Conservation (phyloP, 2,113 vertebrate species). For the Halcyon senegalensis region DNA sequence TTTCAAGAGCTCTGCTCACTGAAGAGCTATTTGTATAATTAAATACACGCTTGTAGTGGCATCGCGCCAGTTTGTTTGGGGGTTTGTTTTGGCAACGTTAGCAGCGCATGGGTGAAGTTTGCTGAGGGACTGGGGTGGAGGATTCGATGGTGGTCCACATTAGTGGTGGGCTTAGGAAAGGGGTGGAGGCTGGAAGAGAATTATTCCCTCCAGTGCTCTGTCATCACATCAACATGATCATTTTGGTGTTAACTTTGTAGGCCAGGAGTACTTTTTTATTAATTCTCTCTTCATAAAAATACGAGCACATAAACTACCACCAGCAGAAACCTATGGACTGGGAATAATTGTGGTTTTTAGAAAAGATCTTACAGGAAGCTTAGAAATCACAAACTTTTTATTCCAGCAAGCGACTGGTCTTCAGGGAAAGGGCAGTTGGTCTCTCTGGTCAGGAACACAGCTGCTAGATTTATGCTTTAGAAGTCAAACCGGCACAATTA, state of each 20-base stretch:
- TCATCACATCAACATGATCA: not conserved
- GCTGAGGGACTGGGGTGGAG: not conserved
- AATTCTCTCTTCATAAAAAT: not conserved
- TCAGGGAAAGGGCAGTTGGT: not conserved
- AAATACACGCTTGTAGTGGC: not conserved
- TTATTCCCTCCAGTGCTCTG: not conserved
- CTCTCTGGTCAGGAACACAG: not conserved
- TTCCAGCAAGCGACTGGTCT: not conserved
- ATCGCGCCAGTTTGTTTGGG: not conserved
- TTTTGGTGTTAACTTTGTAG: not conserved
- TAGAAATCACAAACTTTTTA: not conserved
- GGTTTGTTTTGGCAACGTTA: slow-evolving; percentile 46
- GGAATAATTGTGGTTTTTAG: not conserved
- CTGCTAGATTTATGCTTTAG: not conserved
- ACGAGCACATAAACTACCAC: not conserved
- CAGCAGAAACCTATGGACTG: not conserved
- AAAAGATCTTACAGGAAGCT: slow-evolving; percentile 6
- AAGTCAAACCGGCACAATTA: not conserved
- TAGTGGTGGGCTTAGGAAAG: not conserved
- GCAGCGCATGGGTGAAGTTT: not conserved
- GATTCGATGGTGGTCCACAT: slow-evolving; percentile 11
- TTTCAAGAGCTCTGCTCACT: not conserved
- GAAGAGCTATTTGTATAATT: not conserved
- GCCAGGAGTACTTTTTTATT: not conserved
- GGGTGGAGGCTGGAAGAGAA: not conserved